Evolutionary conservation across 2,888 invertebrate genomes (phyloP), one percentile per base, ranked within the genome.

Genomic region (Rhingia rostrata): DNA sequence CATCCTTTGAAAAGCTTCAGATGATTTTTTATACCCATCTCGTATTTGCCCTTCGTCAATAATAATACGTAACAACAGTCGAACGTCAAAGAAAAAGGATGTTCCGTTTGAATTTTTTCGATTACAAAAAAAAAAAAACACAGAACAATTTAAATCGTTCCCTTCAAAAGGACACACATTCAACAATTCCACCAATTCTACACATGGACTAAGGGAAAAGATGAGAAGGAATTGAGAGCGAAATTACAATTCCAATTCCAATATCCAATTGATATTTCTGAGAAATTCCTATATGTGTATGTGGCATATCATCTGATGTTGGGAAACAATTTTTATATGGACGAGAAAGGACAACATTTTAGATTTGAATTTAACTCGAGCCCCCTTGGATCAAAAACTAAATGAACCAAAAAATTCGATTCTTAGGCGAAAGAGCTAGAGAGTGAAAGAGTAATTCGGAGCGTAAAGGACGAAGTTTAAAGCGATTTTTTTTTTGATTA

Each of bases 351-450:
- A 53, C 51, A 33, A 61, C 58, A 66, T 41, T 35, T 41, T 54
- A 60, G 78, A 83, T 83, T 78, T 83, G 66, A 73, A 73, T 83
- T 78, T 47, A 75, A 43, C 37, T 56, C 61, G 12, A 64, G 14
- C 47, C 22, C 22, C 47, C 12, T 67, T 45, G 33, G 58, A 73
- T 73, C 67, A 63, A 79, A 83, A 79, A 73, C 79, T 54, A 67
- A 74, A 83, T 69, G 64, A 72, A 78, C 6, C 49, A 64, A 66
- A 54, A 70, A 82, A 72, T 70, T 53, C 60, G 35, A 75, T 69
- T 63, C 47, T 39, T 32, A 60, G 49, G 49, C 22, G 22, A 22
- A 47, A 54, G 53, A 66, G 30, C 58, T 33, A 43, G 53, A 64
- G 64, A 64, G 70, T 74, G 22, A 32, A 53, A 35, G 43, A 45